Base-by-base conservation (phyloP, 2,888 invertebrate genomes). In the Noctua janthina region DNA sequence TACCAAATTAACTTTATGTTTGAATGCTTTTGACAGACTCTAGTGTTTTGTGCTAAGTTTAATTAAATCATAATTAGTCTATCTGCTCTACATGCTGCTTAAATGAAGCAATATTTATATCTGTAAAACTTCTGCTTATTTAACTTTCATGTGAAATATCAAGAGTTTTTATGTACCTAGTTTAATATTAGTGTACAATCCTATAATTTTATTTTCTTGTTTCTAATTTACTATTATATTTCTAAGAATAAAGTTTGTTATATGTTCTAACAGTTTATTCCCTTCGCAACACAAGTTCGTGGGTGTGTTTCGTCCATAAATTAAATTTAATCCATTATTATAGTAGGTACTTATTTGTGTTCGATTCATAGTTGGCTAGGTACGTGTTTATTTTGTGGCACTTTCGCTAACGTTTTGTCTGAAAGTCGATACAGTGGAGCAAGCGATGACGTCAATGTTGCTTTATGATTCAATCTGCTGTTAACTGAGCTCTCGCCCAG, bases 391-490 rank as follows among this genome's bases (percentile, higher is more conserved):
- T 92, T 88, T 91, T 88, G 89, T 85, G 89, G 91, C 90, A 92
- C 92, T 93, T 92, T 92, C 91, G 90, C 89, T 91, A 91, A 91
- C 92, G 91, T 89, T 90, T 90, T 90, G 88, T 84, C 88, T 90
- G 91, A 91, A 92, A 92, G 93, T 92, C 91, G 91, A 92, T 93
- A 91, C 90, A 91, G 89, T 90, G 92, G 91, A 92, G 92, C 92
- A 93, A 92, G 90, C 87, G 90, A 91, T 96, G 96, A 96, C 96
- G 96, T 96, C 96, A 96, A 94, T 95, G 92, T 93, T 95, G 93
- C 95, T 96, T 96, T 96, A 96, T 95, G 95, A 95, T 94, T 94
- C 95, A 94, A 95, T 95, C 93, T 93, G 93, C 93, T 93, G 95
- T 92, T 94, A 94, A 94, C 94, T 92, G 93, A 92, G 93, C 92